These are phyloP conservation scores for Branchipolynoe longqiensis DNA, from an alignment of 2,888 invertebrate genomes.

Conservation along the genomic window DNA sequence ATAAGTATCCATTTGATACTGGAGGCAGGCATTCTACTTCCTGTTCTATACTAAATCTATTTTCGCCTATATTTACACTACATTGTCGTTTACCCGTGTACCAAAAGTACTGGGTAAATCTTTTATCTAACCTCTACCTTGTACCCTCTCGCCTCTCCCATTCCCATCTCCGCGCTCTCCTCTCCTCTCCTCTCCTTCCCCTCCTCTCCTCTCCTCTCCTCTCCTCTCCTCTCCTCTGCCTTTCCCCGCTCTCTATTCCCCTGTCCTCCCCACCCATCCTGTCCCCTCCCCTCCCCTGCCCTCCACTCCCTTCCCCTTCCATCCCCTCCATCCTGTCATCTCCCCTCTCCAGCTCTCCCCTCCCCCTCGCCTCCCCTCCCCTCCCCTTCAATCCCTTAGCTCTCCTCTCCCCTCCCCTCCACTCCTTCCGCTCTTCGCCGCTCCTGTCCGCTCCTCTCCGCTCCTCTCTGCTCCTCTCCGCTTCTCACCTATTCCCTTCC, in stretches of 20 bases:
- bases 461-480: too few relatives aligned
- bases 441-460: too few relatives aligned
- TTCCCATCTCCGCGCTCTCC: neutral
- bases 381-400: neutral
- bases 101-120: too few relatives aligned
- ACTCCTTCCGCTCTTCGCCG: too few relatives aligned
- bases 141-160: neutral
- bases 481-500: too few relatives aligned
- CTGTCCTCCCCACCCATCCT: neutral
- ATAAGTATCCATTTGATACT: too few relatives aligned
- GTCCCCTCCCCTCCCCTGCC: neutral
- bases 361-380: neutral
- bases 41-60: too few relatives aligned
- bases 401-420: too few relatives aligned
- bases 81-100: too few relatives aligned
- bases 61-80: too few relatives aligned
- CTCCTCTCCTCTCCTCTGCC: neutral
- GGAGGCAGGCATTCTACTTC: too few relatives aligned
- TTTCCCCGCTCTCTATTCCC: neutral
- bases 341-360: neutral
- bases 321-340: neutral
- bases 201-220: neutral
- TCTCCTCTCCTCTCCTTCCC: neutral
- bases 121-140: too few relatives aligned
- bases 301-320: neutral